Percentiles rank a stretch among this genome's conserved stretches.
These are phyloP conservation scores for Leucosticte australis DNA, from an alignment of 2,113 vertebrate species.

Conservation along the genomic window DNA sequence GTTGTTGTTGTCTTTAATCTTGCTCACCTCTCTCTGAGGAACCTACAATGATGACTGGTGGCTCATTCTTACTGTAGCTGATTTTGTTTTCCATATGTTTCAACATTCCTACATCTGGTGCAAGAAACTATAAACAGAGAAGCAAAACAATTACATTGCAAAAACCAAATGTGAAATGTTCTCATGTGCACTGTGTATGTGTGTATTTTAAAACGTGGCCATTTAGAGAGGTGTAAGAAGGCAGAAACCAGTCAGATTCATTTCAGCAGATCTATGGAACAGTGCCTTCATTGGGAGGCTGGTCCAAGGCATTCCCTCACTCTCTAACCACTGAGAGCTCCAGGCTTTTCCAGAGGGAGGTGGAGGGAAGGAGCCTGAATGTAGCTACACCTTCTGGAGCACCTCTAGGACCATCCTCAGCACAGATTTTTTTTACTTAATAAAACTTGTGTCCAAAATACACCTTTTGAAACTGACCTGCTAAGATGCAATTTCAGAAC, in stretches of 20 bases:
- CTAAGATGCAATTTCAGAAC: neutral
- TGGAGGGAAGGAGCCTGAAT: neutral
- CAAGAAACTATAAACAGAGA: constrained; percentile 43
- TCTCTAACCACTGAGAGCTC: neutral
- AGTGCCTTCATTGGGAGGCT: neutral
- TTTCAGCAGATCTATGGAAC: constrained; percentile 4
- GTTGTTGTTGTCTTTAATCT: neutral
- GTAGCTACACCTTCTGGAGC: neutral
- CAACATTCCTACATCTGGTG: constrained; percentile 27
- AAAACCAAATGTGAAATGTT: constrained; percentile 22
- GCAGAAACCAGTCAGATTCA: neutral
- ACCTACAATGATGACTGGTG: neutral
- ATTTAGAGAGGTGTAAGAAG: constrained; percentile 31
- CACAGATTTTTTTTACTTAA: neutral
- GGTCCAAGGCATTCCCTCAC: neutral
- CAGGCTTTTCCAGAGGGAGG: neutral
- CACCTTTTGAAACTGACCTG: neutral
- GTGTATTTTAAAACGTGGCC: constrained; percentile 7
- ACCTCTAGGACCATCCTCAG: neutral
- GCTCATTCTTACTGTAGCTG: neutral
- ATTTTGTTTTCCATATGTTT: constrained; percentile 20
- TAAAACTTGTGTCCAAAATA: neutral
- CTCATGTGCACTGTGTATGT: neutral
- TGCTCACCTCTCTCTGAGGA: neutral
- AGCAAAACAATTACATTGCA: constrained; percentile 13